Evolutionary conservation across 2,888 invertebrate species (phyloP).

Genomic region (Pyrochroa serraticornis): DNA sequence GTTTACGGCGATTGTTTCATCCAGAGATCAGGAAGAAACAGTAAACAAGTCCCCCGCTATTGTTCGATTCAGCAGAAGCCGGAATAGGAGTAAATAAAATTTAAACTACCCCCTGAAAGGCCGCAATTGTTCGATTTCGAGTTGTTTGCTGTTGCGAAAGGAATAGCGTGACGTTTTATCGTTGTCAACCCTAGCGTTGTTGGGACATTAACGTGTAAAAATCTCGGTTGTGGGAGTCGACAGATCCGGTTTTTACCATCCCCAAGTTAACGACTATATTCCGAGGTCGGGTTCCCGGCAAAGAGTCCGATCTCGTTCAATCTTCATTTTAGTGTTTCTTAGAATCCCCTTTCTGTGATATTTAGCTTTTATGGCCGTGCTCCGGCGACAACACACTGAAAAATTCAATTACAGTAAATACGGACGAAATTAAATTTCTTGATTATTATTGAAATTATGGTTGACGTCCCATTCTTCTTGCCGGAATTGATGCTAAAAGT

Average conservation of each 20-base stretch:
- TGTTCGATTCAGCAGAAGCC: neutral
- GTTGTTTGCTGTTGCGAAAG: no score
- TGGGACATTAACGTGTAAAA: constrained; percentile 2
- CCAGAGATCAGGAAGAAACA: neutral
- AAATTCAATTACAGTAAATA: constrained; percentile 33
- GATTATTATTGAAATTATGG: constrained; percentile 22
- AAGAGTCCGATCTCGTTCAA: constrained; percentile 16
- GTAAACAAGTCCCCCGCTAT: neutral
- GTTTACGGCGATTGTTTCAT: neutral
- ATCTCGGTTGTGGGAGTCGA: neutral
- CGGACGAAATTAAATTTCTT: constrained; percentile 21
- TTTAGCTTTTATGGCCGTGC: constrained; percentile 30
- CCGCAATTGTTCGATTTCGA: neutral
- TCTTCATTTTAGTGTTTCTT: constrained; percentile 19
- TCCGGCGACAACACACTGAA: constrained; percentile 21
- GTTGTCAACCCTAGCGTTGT: neutral
- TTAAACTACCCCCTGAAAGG: neutral
- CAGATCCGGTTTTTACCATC: constrained; percentile 11
- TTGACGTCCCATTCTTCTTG: constrained; percentile 1
- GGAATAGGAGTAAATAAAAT: neutral
- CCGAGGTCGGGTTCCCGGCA: constrained; percentile 10
- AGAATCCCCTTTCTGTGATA: constrained; percentile 9
- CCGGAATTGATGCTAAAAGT: constrained; percentile 19
- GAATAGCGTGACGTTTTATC: no score
- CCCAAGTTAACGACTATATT: constrained; percentile 18